Conservation (phyloP, 2,797 vertebrate species). For the Thunnus albacares region DNA sequence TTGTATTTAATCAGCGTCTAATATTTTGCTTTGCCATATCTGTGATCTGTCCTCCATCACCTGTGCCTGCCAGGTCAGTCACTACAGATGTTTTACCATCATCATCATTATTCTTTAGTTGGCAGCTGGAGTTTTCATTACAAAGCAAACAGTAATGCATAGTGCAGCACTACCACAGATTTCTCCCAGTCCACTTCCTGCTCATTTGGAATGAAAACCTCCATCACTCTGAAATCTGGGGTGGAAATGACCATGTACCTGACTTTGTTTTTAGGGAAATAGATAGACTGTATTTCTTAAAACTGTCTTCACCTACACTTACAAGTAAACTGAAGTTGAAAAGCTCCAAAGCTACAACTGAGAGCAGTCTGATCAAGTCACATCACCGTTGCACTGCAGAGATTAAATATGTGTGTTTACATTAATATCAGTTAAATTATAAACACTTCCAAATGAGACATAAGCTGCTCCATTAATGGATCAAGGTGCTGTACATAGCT, state of each 20-base stretch:
- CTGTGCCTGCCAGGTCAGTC: not conserved
- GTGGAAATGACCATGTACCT: not conserved
- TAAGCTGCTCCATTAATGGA: constrained; percentile 1
- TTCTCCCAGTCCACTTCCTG: not conserved
- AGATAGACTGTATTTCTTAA: constrained; percentile 1
- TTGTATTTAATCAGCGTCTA: not conserved
- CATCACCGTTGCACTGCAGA: not conserved
- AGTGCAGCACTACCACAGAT: not conserved
- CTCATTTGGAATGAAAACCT: constrained; percentile 16
- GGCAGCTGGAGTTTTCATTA: constrained; percentile 4
- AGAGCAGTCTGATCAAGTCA: not conserved
- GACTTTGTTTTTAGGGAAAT: not conserved
- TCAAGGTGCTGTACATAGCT: not conserved
- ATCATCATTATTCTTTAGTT: constrained; percentile 9
- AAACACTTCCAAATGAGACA: constrained; percentile 1
- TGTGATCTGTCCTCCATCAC: not conserved
- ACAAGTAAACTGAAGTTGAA: not conserved
- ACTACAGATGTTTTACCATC: not conserved
- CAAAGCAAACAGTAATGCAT: not conserved
- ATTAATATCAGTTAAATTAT: constrained; percentile 10
- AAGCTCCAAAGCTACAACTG: not conserved
- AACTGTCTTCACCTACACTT: not conserved
- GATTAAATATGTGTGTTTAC: not conserved
- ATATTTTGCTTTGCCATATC: not conserved
- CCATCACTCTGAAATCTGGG: not conserved